phyloP scores from a whole-genome alignment of 2,113 vertebrate species.

The Dicaeum eximium region DNA sequence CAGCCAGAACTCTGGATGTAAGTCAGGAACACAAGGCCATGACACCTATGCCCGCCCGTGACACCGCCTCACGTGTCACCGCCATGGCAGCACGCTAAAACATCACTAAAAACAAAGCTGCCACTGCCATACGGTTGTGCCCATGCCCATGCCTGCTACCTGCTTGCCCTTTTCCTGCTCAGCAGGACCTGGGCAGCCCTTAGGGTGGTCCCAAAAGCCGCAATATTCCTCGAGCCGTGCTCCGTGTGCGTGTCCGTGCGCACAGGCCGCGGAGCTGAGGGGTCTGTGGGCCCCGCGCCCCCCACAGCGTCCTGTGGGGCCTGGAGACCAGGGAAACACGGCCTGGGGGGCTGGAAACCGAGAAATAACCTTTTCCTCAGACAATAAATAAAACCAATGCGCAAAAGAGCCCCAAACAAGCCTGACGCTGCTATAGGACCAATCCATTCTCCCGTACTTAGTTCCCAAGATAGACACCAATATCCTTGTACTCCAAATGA shows the following conservation, averaged over 20 bases:
- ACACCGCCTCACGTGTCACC: not conserved
- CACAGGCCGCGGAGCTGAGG: rapidly evolving
- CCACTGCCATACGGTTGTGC: rapidly evolving
- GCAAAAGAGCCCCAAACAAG: rapidly evolving
- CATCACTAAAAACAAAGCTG: rapidly evolving
- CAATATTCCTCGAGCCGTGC: rapidly evolving
- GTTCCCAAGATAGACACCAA: not conserved
- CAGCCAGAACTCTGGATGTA: not conserved
- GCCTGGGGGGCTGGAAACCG: not conserved
- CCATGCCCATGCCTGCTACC: not conserved
- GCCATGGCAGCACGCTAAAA: rapidly evolving
- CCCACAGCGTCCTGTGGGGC: rapidly evolving
- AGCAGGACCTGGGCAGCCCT: not conserved
- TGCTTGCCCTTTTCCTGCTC: too few species aligned
- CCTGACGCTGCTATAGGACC: not conserved
- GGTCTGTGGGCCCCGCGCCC: rapidly evolving
- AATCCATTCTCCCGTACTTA: rapidly evolving
- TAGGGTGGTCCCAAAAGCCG: not conserved
- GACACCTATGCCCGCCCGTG: not conserved
- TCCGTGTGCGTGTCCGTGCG: rapidly evolving
- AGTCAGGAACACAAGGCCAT: not conserved
- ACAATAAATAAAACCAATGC: not conserved
- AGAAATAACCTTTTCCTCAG: not conserved
- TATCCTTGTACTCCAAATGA: not conserved
- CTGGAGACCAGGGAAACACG: not conserved